Conservation (phyloP, 2,888 invertebrate genomes). For the Metalampra italica region DNA sequence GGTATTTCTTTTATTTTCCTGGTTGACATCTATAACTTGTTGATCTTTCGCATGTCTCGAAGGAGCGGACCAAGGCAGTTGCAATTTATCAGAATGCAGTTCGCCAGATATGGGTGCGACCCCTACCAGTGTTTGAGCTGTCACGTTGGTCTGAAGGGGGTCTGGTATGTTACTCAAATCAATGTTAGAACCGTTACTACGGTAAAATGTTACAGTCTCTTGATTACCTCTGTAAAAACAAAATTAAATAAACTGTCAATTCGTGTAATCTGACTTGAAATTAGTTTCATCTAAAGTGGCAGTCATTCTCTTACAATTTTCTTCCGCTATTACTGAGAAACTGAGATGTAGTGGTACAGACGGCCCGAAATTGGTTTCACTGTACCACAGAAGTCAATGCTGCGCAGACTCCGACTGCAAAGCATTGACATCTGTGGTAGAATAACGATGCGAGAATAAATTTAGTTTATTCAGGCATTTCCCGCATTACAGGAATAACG, state of each 20-base stretch:
- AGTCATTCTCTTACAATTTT: not conserved
- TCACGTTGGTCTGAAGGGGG: conserved; percentile 58
- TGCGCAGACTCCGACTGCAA: too few relatives aligned
- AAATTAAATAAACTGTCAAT: not conserved
- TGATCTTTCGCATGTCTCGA: not conserved
- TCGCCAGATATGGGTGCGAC: conserved; percentile 34
- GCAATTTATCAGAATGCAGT: conserved; percentile 3
- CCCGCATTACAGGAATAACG: too few relatives aligned
- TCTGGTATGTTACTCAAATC: conserved; percentile 45
- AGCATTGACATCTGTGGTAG: too few relatives aligned
- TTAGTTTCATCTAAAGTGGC: not conserved
- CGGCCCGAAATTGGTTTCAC: not conserved
- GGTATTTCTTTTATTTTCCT: not conserved
- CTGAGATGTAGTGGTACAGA: not conserved
- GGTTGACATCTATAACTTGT: not conserved
- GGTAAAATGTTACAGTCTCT: conserved; percentile 56
- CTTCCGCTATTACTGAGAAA: not conserved
- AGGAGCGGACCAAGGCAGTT: conserved; percentile 31
- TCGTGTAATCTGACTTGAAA: not conserved
- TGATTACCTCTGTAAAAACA: conserved; percentile 45
- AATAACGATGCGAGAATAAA: too few relatives aligned
- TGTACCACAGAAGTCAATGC: too few relatives aligned
- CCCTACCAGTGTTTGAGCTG: conserved; percentile 53
- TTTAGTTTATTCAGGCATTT: too few relatives aligned
- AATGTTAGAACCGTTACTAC: conserved; percentile 48